These are phyloP conservation scores for Megalonaias nervosa DNA, from an alignment of 1,140 invertebrate species.

Conservation along the genomic window DNA sequence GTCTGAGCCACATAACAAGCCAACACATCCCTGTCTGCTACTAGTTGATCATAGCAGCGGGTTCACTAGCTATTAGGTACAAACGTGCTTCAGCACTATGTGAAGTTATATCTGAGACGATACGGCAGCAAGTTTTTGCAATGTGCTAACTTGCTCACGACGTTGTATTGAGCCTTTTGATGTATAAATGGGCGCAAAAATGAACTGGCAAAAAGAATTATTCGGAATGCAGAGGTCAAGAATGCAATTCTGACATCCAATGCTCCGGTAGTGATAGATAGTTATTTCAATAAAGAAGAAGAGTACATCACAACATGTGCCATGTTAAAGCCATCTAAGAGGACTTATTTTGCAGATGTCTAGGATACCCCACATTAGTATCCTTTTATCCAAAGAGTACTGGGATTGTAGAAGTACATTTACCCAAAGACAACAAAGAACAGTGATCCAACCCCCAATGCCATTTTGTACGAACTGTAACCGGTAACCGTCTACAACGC, in stretches of 20 bases:
- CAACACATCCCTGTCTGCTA: background rate
- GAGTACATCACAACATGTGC: too few relatives aligned
- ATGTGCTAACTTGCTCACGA: background rate
- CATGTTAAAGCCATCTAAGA: too few relatives aligned
- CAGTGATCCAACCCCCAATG: too few relatives aligned
- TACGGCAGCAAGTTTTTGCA: conserved; percentile 10
- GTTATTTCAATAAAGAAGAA: too few relatives aligned
- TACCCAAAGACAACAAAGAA: too few relatives aligned
- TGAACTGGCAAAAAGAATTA: background rate
- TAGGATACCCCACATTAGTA: too few relatives aligned
- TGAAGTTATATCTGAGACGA: background rate
- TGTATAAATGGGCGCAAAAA: background rate
- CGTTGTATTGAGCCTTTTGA: conserved; percentile 20
- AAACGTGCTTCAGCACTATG: background rate
- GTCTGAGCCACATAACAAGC: background rate
- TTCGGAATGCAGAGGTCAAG: background rate
- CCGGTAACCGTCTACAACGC: too few relatives aligned
- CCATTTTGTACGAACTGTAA: too few relatives aligned
- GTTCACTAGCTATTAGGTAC: conserved; percentile 5
- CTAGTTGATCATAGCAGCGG: background rate
- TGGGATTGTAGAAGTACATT: too few relatives aligned
- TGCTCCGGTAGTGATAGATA: background rate
- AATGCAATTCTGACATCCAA: background rate
- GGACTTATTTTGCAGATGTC: too few relatives aligned
- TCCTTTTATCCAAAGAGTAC: too few relatives aligned